Conservation (phyloP, 1,140 invertebrate species). For the Aporrectodea caliginosa region DNA sequence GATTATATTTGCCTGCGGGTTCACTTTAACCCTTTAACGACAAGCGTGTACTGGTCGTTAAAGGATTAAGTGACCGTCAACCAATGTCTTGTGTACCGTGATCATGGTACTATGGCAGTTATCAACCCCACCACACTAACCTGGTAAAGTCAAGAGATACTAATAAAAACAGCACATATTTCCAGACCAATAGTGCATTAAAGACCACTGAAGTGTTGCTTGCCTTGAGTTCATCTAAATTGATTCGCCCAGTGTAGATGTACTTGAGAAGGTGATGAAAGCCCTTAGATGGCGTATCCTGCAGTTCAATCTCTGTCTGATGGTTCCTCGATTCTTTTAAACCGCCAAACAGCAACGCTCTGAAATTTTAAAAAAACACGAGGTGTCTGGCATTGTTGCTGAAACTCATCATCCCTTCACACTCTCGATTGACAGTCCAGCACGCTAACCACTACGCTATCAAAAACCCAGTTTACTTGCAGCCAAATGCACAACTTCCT, state of each 20-base stretch:
- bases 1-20: too few species aligned
- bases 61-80: too few species aligned
- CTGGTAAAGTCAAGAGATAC: too few species aligned
- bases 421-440: neutral
- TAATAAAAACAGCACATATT: too few species aligned
- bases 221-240: constrained; percentile 70
- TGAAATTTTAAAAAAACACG: too few species aligned
- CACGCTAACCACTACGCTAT: neutral
- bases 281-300: constrained; percentile 76
- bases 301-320: constrained; percentile 75
- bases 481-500: constrained; percentile 10
- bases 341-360: constrained; percentile 80
- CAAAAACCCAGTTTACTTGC: constrained; percentile 27
- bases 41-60: too few species aligned
- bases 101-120: too few species aligned
- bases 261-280: constrained; percentile 89
- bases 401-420: constrained; percentile 64
- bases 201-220: too few species aligned
- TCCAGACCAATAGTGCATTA: too few species aligned
- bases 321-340: constrained; percentile 73
- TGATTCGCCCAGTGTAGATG: constrained; percentile 89
- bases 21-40: too few species aligned
- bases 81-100: too few species aligned
- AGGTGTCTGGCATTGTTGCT: constrained; percentile 83
- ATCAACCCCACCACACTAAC: too few species aligned